Evolutionary conservation across 2,113 vertebrate genomes (phyloP), one percentile per base, ranked within the genome.

Genomic region (Girardinichthys multiradiatus): DNA sequence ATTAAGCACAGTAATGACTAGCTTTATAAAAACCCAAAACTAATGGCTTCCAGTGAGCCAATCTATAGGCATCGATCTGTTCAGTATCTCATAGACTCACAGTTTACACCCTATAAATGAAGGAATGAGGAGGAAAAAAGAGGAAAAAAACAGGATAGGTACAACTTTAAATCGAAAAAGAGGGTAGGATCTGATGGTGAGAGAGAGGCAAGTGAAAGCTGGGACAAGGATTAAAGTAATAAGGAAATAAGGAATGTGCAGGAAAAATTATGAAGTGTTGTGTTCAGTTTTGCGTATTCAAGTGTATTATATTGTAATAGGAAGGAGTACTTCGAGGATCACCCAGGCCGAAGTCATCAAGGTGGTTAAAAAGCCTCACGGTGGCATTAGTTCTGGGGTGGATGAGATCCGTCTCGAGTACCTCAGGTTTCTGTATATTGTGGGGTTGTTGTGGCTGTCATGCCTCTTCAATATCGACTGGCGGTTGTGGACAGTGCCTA

Each of bases 1-100:
- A 95, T 94, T 95, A 95, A 94, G 89, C 94, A 94, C 95, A 94
- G 92, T 97, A 96, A 97, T 97, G 96, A 96, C 95, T 94, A 95
- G 95, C 92, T 93, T 95, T 95, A 95, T 93, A 90, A 94, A 91
- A 95, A 94, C 92, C 93, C 93, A 94, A 93, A 94, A 95, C 95
- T 95, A 94, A 95, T 96, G 95, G 92, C 93, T 94, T 93, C 94
- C 93, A 95, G 96, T 66, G 88, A 95, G 90, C 91, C 90, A 94
- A 96, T 96, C 96, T 95, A 94, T 95, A 94, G 91, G 91, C 95
- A 96, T 93, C 76, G 90, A 97, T 96, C 94, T 86, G 85, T 92
- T 90, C 93, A 86, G 88, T 92, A 93, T 95, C 94, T 92, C 91
- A 91, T 81, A 87, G 83, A 88, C 89, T 86, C 77, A 79, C 72